These are phyloP conservation scores for Platichthys stellatus DNA, from an alignment of 2,113 vertebrate species.

Conservation along the genomic window DNA sequence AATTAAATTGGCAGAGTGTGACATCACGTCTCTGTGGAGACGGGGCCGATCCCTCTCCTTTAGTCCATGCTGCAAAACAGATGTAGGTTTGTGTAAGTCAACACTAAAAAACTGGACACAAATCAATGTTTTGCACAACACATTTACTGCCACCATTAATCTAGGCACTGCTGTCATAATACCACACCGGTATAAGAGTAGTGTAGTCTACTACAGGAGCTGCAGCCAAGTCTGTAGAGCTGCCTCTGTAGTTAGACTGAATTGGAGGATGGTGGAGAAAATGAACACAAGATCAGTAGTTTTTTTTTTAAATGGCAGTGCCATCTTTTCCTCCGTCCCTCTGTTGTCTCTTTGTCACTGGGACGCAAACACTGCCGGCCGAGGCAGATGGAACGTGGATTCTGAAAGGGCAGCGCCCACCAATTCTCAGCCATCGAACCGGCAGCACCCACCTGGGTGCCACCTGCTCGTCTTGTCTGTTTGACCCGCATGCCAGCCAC, in stretches of 20 bases:
- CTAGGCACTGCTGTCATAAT: neutral
- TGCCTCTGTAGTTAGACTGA: neutral
- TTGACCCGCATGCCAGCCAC: constrained; percentile 75
- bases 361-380: constrained; percentile 47
- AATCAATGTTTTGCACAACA: constrained; percentile 14
- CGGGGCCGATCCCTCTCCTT: constrained; percentile 23
- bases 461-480: constrained; percentile 88
- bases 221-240: constrained; percentile 4
- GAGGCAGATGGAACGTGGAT: constrained; percentile 75
- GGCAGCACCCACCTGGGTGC: constrained; percentile 82
- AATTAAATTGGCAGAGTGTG: constrained; percentile 74
- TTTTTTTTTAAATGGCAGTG: constrained; percentile 7
- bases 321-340: constrained; percentile 22
- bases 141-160: constrained; percentile 23
- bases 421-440: constrained; percentile 56
- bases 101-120: constrained; percentile 20
- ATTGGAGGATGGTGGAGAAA: constrained; percentile 14
- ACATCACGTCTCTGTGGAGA: constrained; percentile 65
- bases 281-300: constrained; percentile 14
- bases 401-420: constrained; percentile 76
- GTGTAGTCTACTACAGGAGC: neutral
- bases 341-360: constrained; percentile 40
- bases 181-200: neutral
- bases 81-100: constrained; percentile 46
- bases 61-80: constrained; percentile 41